Conservation (phyloP, 2,888 invertebrate species). For the Rhagophthalmus giganteus region DNA sequence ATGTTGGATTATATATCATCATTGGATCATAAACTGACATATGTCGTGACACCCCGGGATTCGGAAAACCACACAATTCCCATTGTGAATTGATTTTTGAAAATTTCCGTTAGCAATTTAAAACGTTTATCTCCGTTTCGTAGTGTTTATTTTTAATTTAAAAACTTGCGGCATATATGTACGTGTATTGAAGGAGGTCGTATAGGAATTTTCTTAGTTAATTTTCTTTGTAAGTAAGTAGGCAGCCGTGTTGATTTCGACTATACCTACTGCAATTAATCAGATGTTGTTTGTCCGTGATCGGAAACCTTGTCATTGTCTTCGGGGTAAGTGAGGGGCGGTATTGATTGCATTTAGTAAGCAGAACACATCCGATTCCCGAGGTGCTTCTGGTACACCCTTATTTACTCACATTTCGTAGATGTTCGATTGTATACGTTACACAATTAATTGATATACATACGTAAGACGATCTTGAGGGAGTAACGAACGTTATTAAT, state of each 20-base stretch:
- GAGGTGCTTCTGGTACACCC: slow-evolving; percentile 22
- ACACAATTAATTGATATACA: slow-evolving; percentile 12
- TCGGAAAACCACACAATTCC: too few species aligned
- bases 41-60: too few species aligned
- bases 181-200: neutral
- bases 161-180: neutral
- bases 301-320: slow-evolving; percentile 29
- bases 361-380: slow-evolving; percentile 31
- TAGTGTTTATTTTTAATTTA: too few species aligned
- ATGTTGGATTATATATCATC: too few species aligned
- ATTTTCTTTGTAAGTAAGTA: neutral
- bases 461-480: too few species aligned
- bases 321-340: slow-evolving; percentile 22
- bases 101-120: too few species aligned
- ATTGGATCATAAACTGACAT: too few species aligned
- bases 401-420: slow-evolving; percentile 23
- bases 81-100: too few species aligned
- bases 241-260: slow-evolving; percentile 11
- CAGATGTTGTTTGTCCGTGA: slow-evolving; percentile 26
- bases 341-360: slow-evolving; percentile 30
- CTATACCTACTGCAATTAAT: slow-evolving; percentile 17
- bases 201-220: slow-evolving; percentile 1
- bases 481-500: too few species aligned
- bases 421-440: slow-evolving; percentile 15
- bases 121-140: too few species aligned